These are phyloP conservation scores for Anseranas semipalmata DNA, from an alignment of 2,113 vertebrate genomes.

Conservation along the genomic window DNA sequence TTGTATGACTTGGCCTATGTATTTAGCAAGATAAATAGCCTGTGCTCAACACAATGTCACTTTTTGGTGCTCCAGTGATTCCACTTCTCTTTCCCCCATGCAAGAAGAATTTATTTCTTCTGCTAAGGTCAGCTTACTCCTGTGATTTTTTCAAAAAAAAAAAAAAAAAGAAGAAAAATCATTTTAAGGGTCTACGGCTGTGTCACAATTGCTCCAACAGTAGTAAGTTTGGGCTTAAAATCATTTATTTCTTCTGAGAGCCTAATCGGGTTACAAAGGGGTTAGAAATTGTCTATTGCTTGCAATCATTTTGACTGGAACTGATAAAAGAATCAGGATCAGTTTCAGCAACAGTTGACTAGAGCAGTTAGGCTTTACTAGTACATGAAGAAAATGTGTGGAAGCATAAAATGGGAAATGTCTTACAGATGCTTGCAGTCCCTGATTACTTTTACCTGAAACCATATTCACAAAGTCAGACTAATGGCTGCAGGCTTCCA, in stretches of 20 bases:
- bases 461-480: neutral
- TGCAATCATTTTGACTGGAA: neutral
- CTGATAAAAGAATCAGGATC: neutral
- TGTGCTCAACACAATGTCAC: neutral
- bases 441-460: neutral
- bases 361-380: neutral
- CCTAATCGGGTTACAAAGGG: neutral
- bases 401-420: neutral
- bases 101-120: neutral
- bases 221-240: neutral
- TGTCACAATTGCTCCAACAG: neutral
- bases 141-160: neutral
- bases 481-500: neutral
- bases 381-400: neutral
- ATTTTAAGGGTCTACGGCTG: neutral
- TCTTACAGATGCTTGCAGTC: neutral
- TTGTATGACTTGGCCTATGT: constrained; percentile 13
- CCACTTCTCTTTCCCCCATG: neutral
- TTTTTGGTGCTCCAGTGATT: constrained; percentile 4
- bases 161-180: neutral
- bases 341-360: neutral
- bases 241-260: neutral
- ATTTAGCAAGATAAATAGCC: constrained; percentile 48
- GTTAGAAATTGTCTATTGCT: neutral
- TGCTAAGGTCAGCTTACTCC: neutral